These are phyloP conservation scores for Athrips mouffetella DNA, from an alignment of 2,888 invertebrate species.

Conservation along the genomic window DNA sequence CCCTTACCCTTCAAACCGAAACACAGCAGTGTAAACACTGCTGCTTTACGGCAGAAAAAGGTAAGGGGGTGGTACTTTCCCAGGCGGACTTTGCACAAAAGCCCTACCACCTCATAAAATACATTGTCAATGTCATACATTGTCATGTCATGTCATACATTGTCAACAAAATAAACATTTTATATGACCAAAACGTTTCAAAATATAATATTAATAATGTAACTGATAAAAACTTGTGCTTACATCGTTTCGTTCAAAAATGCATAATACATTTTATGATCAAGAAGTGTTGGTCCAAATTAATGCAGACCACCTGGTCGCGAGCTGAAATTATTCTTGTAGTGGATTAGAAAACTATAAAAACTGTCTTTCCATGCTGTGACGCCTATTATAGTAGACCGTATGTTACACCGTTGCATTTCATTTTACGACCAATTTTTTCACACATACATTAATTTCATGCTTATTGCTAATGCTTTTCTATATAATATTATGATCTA, in stretches of 20 bases:
- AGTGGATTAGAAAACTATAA: constrained; percentile 54
- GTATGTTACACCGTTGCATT: constrained; percentile 41
- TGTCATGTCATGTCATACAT: no score
- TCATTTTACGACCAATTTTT: no score
- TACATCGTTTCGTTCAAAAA: neutral
- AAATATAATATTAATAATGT: neutral
- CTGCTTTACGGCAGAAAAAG: no score
- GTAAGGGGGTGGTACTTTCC: no score
- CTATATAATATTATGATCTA: no score
- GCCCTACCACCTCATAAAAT: no score
- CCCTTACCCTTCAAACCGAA: no score
- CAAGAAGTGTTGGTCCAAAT: neutral
- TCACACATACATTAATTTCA: no score
- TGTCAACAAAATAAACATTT: neutral
- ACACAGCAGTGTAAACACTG: no score
- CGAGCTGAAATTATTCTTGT: constrained; percentile 29
- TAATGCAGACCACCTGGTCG: constrained; percentile 33
- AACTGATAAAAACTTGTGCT: neutral
- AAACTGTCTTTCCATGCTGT: constrained; percentile 26
- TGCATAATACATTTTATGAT: neutral
- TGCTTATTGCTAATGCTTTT: no score
- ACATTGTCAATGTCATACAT: no score
- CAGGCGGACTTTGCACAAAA: no score
- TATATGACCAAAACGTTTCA: neutral
- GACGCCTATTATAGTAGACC: constrained; percentile 25